Conservation (phyloP, 2,113 vertebrate genomes). For the Ceuthmochares aereus region DNA sequence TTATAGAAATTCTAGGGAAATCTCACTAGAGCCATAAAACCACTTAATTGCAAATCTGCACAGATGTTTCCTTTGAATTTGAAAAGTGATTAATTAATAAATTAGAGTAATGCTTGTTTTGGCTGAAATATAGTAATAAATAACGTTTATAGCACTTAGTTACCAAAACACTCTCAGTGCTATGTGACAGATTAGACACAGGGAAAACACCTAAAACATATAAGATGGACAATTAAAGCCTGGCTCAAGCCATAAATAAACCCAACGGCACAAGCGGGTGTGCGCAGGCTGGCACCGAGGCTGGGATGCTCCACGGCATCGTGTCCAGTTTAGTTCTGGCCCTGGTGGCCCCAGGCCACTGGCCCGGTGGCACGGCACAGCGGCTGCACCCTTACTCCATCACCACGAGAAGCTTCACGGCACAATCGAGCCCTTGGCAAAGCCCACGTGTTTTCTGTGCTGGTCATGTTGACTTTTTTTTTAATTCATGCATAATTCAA, state of each 20-base stretch:
- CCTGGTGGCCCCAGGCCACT: too few relatives aligned
- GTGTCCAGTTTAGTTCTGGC: fast-evolving
- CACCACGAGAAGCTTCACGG: fast-evolving
- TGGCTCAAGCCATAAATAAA: background rate
- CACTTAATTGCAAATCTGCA: constrained; percentile 41
- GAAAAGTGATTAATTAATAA: constrained; percentile 67
- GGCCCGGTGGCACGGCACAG: background rate
- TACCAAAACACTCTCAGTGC: background rate
- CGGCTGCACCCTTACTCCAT: background rate
- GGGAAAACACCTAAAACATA: background rate
- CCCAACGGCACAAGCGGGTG: background rate
- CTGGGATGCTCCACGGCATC: background rate
- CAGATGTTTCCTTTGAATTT: constrained; percentile 66
- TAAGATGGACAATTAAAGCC: background rate
- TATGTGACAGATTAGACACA: background rate
- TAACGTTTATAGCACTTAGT: background rate
- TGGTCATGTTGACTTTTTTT: background rate
- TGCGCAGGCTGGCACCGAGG: fast-evolving
- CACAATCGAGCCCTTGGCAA: background rate
- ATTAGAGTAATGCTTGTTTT: constrained; percentile 48
- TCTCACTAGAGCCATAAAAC: constrained; percentile 6
- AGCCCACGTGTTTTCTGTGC: background rate
- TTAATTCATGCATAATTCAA: constrained; percentile 62
- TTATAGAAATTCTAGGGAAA: constrained; percentile 31
- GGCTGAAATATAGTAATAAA: constrained; percentile 17